Base-by-base conservation (phyloP, 2,888 invertebrate genomes). In the Oligia fasciuncula region DNA sequence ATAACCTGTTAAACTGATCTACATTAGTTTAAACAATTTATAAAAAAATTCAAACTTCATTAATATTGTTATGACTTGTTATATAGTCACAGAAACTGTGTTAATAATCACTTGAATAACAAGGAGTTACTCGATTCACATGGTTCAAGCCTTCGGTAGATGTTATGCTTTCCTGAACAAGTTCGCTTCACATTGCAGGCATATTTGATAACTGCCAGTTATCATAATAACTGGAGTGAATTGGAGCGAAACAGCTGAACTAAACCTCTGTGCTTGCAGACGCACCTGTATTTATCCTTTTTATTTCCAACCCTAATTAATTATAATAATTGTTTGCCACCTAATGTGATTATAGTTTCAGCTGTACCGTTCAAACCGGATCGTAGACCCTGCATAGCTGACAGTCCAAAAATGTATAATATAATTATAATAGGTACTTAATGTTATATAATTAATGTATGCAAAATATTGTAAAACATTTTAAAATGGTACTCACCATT, bases 221-320 rank as follows among this genome's bases (percentile, higher is more conserved):
- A 29, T 29, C 29, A 29, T 29, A 29, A 29, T 29, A 29, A 29
- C 29, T 29, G 29, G 29, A 35, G 70, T 60, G 60, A 75, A 70
- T 35, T 70, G 35, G n/a, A 60, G 70, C 57, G 75, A 35, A 75
- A 70, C 17, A 46, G 17, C 23, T 17, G 75, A 70, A 46, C 29
- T 46, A 23, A 35, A 35, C 29, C 43, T 29, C 13, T 19, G 1
- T 35, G 4, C 57, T 11, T 70, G 75, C 57, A 60, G 43, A 68
- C 43, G 54, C 23, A 69, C 35, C 54, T 54, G 54, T 23, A 5
- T 8, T 2, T 23, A n/a, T 23, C 54, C 17, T 40, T 70, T 23
- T 35, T 14, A 49, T 0, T 40, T n/a, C 17, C 23, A 4, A 49
- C 14, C 43, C 19, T 29, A 29, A 29, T 29, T 29, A 29, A 29